Evolutionary conservation across 37 sponge, comb jelly and placozoan species (phyloP).

Genomic region (Beroe forskalii): DNA sequence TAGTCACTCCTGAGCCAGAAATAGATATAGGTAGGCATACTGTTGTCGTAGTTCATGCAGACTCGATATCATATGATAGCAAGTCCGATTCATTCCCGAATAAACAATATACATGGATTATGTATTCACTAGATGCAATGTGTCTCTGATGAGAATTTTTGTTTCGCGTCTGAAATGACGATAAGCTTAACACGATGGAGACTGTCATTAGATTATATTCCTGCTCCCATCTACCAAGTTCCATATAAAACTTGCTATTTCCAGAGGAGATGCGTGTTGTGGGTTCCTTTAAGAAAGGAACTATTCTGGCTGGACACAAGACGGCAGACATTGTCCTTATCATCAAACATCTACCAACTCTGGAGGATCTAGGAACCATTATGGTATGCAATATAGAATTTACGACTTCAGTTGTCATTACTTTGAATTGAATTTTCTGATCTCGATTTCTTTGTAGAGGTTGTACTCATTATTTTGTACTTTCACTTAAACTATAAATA

Average conservation of each 20-base stretch:
- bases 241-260: no score
- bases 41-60: no score
- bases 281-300: conserved; percentile 83
- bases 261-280: conserved; percentile 78
- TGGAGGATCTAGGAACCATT: conserved; percentile 55
- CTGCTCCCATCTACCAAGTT: no score
- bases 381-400: neutral
- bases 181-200: no score
- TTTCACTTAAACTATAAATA: neutral
- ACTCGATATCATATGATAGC: no score
- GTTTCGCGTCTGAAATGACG: no score
- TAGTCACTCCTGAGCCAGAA: conserved; percentile 41
- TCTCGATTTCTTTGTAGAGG: neutral
- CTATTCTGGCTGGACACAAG: conserved; percentile 73
- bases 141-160: no score
- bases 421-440: neutral
- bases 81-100: no score
- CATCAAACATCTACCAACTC: conserved; percentile 73
- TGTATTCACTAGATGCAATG: no score
- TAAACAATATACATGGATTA: no score
- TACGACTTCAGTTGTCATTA: neutral
- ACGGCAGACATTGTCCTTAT: conserved; percentile 79
- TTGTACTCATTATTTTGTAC: neutral
- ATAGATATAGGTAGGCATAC: conserved; percentile 31
- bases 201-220: no score